phyloP scores from a whole-genome alignment of 2,888 invertebrate genomes.

The Dicranocentrus wangi region DNA sequence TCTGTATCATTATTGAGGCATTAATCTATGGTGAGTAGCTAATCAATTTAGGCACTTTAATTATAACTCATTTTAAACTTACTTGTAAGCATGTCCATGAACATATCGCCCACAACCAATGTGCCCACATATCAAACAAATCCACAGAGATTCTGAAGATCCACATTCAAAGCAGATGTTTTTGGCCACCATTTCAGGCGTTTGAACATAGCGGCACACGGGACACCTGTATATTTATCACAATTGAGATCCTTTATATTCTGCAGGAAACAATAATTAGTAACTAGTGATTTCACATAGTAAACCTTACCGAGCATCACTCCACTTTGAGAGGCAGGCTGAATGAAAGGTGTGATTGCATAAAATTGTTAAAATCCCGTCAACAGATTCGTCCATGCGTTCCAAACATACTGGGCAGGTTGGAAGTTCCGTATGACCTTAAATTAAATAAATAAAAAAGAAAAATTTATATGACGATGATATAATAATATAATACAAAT shows the following conservation, averaged over 20 bases:
- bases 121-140: slow-evolving; percentile 98
- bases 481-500: too few relatives aligned
- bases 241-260: too few relatives aligned
- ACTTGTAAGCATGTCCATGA: slow-evolving; percentile 90
- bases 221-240: slow-evolving; percentile 87
- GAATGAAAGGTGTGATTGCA: slow-evolving; percentile 99
- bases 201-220: slow-evolving; percentile 93
- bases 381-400: slow-evolving; percentile 98
- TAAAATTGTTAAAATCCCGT: slow-evolving; percentile 96
- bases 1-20: too few relatives aligned
- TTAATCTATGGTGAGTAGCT: too few relatives aligned
- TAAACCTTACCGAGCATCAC: slow-evolving; percentile 82
- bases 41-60: too few relatives aligned
- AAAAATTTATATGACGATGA: too few relatives aligned
- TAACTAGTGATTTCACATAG: too few relatives aligned
- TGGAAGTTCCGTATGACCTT: slow-evolving; percentile 94
- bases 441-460: too few relatives aligned
- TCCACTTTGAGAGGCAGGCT: slow-evolving; percentile 95
- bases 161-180: slow-evolving; percentile 84
- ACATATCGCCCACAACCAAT: slow-evolving; percentile 96
- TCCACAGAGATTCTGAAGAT: slow-evolving; percentile 90
- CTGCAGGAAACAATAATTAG: too few relatives aligned
- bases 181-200: slow-evolving; percentile 84
- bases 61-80: too few relatives aligned
- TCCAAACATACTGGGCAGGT: slow-evolving; percentile 98